Evolutionary conservation across 1,140 invertebrate species (phyloP), one percentile per base, ranked within the genome.

Genomic region (Zaprionus capensis): DNA sequence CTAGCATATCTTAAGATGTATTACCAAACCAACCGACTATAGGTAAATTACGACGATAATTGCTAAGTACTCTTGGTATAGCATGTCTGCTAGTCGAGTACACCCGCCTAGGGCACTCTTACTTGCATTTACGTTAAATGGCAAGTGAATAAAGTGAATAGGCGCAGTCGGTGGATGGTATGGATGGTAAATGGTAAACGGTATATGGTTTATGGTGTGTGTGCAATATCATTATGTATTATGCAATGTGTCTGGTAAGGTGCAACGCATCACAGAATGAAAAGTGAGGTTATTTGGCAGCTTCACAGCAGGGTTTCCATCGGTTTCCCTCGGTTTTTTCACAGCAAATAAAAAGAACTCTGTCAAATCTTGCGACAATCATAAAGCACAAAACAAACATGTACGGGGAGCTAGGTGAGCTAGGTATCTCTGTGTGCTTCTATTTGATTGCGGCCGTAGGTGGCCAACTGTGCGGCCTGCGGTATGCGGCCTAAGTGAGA

Each of bases 91-190:
- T 22, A 49, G 46, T 49, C 46, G 46, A 22, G 46, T 7, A 20
- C 17, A 12, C 17, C 46, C 20, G 46, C 46, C 46, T 49, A 49
- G 46, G 46, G 46, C 46, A 49, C 14, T 31, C 6, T 67, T 58
- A 56, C 56, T 17, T 67, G 65, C 36, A 63, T 58, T 53, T 20
- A 38, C 15, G 75, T 62, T 79, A 82, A 82, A 82, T 82, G 80
- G 80, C 80, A 82, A 70, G 63, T 70, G 44, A 26, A 36, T 75
- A 65, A 78, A 62, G 65, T 68, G 53, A 61, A 61, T 56, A 67
- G 69, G 71, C 74, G 57, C 17, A 22, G 46, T 22, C 44, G 17
- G 28, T 31, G 28, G 28, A 31, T 31, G 28, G 7, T n/a, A 6
- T 11, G 46, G 46, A 22, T 49, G 46, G 14, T 56, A 36, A 31